Evolutionary conservation across 2,113 vertebrate species (phyloP).

Genomic region (Neodon shergylaensis): DNA sequence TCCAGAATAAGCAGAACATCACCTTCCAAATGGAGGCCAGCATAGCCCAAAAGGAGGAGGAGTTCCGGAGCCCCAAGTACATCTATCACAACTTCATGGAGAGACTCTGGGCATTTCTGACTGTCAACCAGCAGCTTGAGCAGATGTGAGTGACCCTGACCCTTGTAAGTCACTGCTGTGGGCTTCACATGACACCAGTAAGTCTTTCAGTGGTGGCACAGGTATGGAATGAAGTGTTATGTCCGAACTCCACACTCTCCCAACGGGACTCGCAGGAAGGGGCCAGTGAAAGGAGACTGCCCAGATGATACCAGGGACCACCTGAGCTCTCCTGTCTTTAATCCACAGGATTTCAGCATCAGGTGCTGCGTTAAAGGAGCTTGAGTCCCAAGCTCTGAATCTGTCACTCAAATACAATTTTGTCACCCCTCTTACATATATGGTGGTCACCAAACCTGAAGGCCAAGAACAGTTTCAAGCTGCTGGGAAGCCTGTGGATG

Average conservation of each 20-base stretch:
- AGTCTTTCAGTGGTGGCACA: not conserved
- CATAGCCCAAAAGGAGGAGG: constrained; percentile 79
- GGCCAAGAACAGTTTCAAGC: constrained; percentile 83
- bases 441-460: constrained; percentile 93
- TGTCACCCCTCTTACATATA: constrained; percentile 94
- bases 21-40: constrained; percentile 81
- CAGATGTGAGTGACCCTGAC: constrained; percentile 85
- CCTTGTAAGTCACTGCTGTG: not conserved
- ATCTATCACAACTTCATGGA: constrained; percentile 88
- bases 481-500: constrained; percentile 91
- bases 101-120: constrained; percentile 95
- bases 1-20: constrained; percentile 81
- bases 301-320: not conserved
- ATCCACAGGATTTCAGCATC: constrained; percentile 79
- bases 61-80: constrained; percentile 81
- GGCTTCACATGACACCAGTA: rapidly evolving
- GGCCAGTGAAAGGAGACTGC: not conserved
- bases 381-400: constrained; percentile 85
- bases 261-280: not conserved
- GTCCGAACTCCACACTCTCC: not conserved
- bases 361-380: constrained; percentile 80
- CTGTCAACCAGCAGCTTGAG: constrained; percentile 93
- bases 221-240: not conserved
- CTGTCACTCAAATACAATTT: constrained; percentile 93
- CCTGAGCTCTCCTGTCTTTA: not conserved